A percentile compares a stretch with the other conserved stretches of the same genome.
Conservation (phyloP, 92 coral and sea anemone genomes). For the Porites cylindrica region DNA sequence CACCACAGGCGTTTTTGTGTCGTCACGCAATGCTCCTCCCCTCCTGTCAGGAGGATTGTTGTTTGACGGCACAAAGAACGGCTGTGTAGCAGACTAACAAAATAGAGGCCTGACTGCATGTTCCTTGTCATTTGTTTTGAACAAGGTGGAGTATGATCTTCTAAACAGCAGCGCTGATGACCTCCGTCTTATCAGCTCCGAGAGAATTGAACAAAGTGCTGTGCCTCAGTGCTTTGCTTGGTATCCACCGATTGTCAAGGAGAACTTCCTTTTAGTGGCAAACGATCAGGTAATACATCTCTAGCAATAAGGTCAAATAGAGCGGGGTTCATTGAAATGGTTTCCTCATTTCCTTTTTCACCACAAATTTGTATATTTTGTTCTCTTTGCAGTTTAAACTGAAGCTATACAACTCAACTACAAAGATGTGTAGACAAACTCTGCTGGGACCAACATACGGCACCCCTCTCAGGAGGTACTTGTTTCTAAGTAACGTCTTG, state of each 20-base stretch:
- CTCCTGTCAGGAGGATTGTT: too few species aligned
- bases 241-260: slow-evolving; percentile 99
- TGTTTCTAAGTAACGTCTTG: background rate
- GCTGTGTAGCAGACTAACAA: too few species aligned
- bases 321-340: background rate
- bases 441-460: slow-evolving; percentile 97
- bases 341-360: too few species aligned
- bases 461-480: slow-evolving; percentile 90
- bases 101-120: too few species aligned
- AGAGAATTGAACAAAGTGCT: slow-evolving; percentile 97
- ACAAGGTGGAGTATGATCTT: slow-evolving; percentile 95
- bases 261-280: slow-evolving; percentile 92
- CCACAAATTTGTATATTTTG: background rate
- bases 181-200: slow-evolving; percentile 89
- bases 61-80: too few species aligned
- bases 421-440: slow-evolving; percentile 97
- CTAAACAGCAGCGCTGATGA: slow-evolving; percentile 92
- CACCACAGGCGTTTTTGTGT: too few species aligned
- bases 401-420: slow-evolving; percentile 93
- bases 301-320: background rate
- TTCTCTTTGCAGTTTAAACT: slow-evolving; percentile 75
- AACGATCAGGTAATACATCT: slow-evolving; percentile 79
- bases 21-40: too few species aligned
- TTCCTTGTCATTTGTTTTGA: background rate
- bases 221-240: slow-evolving; percentile 97